Evolutionary conservation across 2,797 vertebrate genomes (phyloP), one percentile per base, ranked within the genome.

Genomic region (Otus scops): DNA sequence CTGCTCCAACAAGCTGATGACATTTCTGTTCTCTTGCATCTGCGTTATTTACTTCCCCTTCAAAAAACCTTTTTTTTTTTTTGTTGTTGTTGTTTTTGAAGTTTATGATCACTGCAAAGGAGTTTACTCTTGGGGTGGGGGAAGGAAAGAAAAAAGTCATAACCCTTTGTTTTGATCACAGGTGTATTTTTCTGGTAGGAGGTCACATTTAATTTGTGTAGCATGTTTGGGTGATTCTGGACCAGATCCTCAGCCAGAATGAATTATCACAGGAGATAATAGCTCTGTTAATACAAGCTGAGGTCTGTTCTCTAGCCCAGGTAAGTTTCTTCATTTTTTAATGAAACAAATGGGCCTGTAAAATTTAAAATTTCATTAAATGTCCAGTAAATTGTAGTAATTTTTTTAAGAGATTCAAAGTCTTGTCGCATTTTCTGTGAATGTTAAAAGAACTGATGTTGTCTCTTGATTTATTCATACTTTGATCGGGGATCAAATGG

Each of bases 121-220:
- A 87, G 53, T 92, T 95, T 81, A 32, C 78, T 88, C 53, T 85
- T n/a, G 57, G 83, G 7, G n/a, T 45, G 30, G 12, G 2, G 3
- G 9, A 20, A 36, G 27, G 77, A 53, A 70, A 56, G 21, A 36
- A 82, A 64, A 51, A 77, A 51, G 39, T 76, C 19, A 48, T 63
- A 61, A 45, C 53, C 50, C 32, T 71, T 82, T 70, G 43, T 93
- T 87, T 93, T 88, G 51, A 81, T 68, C 73, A 71, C 74, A 96
- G 92, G 90, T 93, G 68, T 61, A 24, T 89, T 94, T 85, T 95
- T 94, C 57, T 79, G 43, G 36, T 53, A 80, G 47, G 64, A 68
- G 56, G 15, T 32, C n/a, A n/a, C 13, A 12, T 75, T 84, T 80
- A 59, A 80, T 88, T 83, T 73, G 71, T 61, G 36, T 89, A 79